Evolutionary conservation across 2,113 vertebrate genomes (phyloP).

Genomic region (Rhagologus leucostigma): DNA sequence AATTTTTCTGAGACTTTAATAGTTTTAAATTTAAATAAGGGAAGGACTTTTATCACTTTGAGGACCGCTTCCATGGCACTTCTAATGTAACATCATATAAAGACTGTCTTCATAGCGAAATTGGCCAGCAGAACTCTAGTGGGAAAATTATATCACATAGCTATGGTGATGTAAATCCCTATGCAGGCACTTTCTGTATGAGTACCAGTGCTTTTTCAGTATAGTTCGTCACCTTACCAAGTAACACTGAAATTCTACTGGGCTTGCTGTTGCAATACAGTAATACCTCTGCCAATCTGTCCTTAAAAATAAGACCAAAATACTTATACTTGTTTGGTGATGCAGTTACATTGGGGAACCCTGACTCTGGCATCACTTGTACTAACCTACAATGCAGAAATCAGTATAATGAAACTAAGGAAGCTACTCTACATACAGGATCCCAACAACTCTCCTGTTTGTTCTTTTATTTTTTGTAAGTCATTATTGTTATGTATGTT

Average conservation of each 20-base stretch:
- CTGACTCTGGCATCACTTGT: neutral
- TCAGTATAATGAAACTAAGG: neutral
- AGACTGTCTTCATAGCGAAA: neutral
- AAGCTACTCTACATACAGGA: neutral
- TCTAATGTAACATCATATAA: neutral
- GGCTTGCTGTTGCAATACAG: neutral
- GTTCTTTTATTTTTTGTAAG: neutral
- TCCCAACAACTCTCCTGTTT: neutral
- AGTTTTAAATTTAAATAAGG: slow-evolving; percentile 11
- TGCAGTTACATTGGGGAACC: neutral
- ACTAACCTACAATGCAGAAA: neutral
- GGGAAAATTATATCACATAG: neutral
- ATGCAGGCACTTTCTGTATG: neutral
- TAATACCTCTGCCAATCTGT: neutral
- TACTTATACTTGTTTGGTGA: neutral
- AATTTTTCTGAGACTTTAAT: neutral
- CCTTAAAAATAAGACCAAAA: neutral
- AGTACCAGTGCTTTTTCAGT: neutral
- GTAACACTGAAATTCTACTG: neutral
- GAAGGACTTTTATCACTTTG: neutral
- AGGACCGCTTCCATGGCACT: neutral
- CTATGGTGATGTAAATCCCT: neutral
- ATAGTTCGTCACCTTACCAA: neutral
- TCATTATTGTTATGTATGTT: neutral
- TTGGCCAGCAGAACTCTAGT: neutral